These are phyloP conservation scores for Lagocephalus sceleratus DNA, from an alignment of 2,797 vertebrate species.

Conservation along the genomic window DNA sequence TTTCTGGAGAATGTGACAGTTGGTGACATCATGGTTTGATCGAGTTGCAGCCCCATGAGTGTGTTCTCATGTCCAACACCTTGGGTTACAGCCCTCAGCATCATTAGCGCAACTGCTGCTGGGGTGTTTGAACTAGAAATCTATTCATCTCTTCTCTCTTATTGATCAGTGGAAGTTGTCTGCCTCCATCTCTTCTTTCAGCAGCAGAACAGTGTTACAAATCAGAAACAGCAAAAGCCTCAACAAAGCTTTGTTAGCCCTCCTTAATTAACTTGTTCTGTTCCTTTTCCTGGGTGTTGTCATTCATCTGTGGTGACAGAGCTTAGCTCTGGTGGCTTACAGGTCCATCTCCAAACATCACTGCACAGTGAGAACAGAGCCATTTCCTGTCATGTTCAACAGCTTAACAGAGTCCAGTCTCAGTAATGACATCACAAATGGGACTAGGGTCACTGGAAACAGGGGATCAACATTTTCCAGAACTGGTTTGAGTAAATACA, in stretches of 20 bases:
- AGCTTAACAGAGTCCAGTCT: slow-evolving; percentile 26
- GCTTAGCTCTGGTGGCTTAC: slow-evolving; percentile 12
- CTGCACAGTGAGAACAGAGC: slow-evolving; percentile 29
- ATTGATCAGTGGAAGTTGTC: slow-evolving; percentile 57
- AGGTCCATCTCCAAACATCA: slow-evolving; percentile 14
- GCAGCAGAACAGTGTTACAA: slow-evolving; percentile 29
- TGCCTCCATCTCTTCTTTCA: slow-evolving; percentile 27
- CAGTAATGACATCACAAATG: not conserved
- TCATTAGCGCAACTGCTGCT: slow-evolving; percentile 47
- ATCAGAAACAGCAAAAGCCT: slow-evolving; percentile 24
- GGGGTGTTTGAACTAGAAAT: slow-evolving; percentile 58
- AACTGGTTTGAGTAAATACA: too few species aligned
- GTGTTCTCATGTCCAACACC: slow-evolving; percentile 54
- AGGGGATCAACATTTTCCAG: too few species aligned
- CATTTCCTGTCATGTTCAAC: slow-evolving; percentile 40
- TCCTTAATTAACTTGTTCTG: slow-evolving; percentile 7
- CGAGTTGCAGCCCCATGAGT: slow-evolving; percentile 40
- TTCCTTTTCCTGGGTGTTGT: slow-evolving; percentile 5
- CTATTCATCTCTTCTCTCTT: slow-evolving; percentile 58
- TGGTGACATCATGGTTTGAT: slow-evolving; percentile 43
- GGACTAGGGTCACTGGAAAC: too few species aligned
- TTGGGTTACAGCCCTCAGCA: slow-evolving; percentile 50
- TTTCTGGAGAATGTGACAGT: slow-evolving; percentile 49
- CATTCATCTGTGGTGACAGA: slow-evolving; percentile 26
- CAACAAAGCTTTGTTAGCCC: slow-evolving; percentile 2